Evolutionary conservation across 2,888 invertebrate genomes (phyloP), one percentile per base, ranked within the genome.

Genomic region (Steinernema hermaphroditum): DNA sequence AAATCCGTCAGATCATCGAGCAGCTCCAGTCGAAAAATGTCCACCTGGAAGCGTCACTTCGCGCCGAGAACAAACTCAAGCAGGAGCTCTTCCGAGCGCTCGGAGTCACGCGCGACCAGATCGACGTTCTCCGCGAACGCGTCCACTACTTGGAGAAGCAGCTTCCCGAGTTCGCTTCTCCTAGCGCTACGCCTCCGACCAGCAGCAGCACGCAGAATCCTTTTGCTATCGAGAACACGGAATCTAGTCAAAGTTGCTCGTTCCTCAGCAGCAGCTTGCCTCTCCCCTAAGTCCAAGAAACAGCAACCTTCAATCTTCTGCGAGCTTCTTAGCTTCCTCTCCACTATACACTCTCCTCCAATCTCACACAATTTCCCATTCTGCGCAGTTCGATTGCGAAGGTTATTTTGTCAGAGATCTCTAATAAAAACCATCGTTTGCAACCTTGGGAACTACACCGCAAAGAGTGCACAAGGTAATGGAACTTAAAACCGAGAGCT

Each of bases 51-150:
- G 92, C 93, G 87, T 93, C 93, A 86, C 91, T 98, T 81, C 94
- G 94, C 77, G 94, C 95, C 68, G 97, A 98, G 90, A 98, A 96
- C 81, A 91, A 96, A 85, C 92, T 97, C 89, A 98, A 98, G 90
- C 91, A 96, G 85, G 97, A 98, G 90, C 91, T 98, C 86, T 95
- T 97, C 89, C 94, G 94, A 79, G 96, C 96, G 79, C 91, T 97
- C 71, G 96, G 96, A 44, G 96, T 94, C 88, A 94, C 94, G 79
- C 94, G 94, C 54, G 76, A 75, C 32, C 76, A 81, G 73, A 74
- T 79, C 46, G 78, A 81, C 37, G 43, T 37, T 6, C 68, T 68
- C 24, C 68, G 54, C 22, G 54, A 54, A 24, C 54, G 54, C 27
- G 54, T 54, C 54, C 54, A 54, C 27, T 54, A 54, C 27, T 24